Base-by-base conservation (phyloP, 2,797 vertebrate species). In the Epinephelus coioides region DNA sequence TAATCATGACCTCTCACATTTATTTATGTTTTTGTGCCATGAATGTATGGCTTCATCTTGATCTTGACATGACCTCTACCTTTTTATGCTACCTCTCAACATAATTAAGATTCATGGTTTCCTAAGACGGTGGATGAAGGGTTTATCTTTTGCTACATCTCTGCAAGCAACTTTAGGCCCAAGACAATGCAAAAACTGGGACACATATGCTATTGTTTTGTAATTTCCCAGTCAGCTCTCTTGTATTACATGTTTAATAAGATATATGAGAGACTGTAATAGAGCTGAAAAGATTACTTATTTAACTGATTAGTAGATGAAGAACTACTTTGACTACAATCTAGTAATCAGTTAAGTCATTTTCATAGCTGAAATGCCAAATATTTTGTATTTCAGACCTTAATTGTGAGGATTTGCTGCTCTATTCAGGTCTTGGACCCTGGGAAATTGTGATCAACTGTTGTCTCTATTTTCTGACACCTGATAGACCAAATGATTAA, bases 191-290 rank as follows among this genome's bases (percentile, higher is more conserved):
- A 27, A 56, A 34, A 73, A 62, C 59, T 71, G 30, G 54, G 23
- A 69, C 73, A 75, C 55, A 43, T 34, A 84, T 78, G 55, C 34
- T 57, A 30, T 67, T 83, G 63, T 78, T 82, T 49, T 69, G 69
- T 56, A 50, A 77, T 72, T 72, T 62, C 25, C n/a, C n/a, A 47
- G 6, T 38, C 44, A 66, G 19, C 49, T 59, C 54, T 69, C 17
- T 10, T 51, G 18, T 62, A 49, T 51, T 61, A 18, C 66, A 67
- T 49, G 47, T 50, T 61, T 63, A 60, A 70, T 70, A 62, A 47
- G 23, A 23, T 23, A 23, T 23, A 1, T 25, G 8, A 9, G 12
- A 4, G 44, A 6, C 21, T 38, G 27, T 43, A 27, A 71, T 18
- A 51, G 18, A 60, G 64, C 51, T 40, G 49, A 44, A 34, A 47